Base-by-base conservation (phyloP, 2,797 vertebrate species). In the Darevskia nairensis region DNA sequence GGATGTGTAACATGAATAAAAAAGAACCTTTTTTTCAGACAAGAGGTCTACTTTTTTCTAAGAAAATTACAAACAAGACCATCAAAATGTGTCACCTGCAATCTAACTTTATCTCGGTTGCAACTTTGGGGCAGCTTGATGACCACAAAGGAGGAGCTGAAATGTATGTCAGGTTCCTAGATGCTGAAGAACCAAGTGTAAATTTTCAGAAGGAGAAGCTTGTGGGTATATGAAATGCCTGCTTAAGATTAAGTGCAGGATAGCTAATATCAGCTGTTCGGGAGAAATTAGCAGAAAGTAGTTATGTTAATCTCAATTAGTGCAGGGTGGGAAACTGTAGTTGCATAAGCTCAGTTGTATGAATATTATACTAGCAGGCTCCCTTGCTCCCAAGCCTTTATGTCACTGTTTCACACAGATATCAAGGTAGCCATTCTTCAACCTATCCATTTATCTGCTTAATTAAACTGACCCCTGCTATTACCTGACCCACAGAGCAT, bases 1-100 rank as follows among this genome's bases (percentile, higher is more conserved):
- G 79, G n/a, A 86, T 69, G 71, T 55, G 72, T 75, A 82, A 64
- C 84, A 82, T 89, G 80, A 75, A 86, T 50, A 41, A 55, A 86
- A 82, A 85, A 69, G 4, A 29, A 71, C 13, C n/a, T 50, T 71
- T 86, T 86, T 68, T 81, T n/a, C 9, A n/a, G 39, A 74, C 35
- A 84, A 32, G 21, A 84, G 29, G 21, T 21, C 8, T 21, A 29
- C 23, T 21, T 64, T 74, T 75, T 85, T 1, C 29, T 55, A 89
- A 81, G 17, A 23, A 81, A 19, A 69, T 41, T 66, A 66, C 41
- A 81, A 82, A 85, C 19, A 80, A 66, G 55, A 75, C 27, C 25
- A 29, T 55, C 41, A 75, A 68, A 85, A 80, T 76, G 61, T 55
- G 55, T 64, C 2, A 76, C 44, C 61, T 68, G 74, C 27, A 80